Evolutionary conservation across 2,888 invertebrate genomes (phyloP).

Genomic region (Drosophila tripunctata): DNA sequence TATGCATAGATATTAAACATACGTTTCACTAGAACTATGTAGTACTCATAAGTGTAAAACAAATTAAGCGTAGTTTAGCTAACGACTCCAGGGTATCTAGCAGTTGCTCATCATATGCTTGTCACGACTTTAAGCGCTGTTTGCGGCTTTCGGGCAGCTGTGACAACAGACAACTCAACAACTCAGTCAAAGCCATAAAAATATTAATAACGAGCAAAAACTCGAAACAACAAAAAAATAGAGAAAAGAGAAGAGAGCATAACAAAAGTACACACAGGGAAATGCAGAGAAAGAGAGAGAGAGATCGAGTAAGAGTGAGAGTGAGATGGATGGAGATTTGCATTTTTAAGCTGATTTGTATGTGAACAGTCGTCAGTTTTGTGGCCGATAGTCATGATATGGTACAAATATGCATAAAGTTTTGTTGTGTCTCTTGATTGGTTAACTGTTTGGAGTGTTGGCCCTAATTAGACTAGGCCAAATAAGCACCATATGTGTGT

Average conservation of each 20-base stretch:
- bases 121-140: slow-evolving; percentile 10
- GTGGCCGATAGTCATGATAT: slow-evolving; percentile 10
- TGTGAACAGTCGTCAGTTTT: slow-evolving; percentile 25
- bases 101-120: background rate
- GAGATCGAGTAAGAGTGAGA: background rate
- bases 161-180: slow-evolving; percentile 33
- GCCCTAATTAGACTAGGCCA: slow-evolving; percentile 35
- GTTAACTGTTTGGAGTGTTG: slow-evolving; percentile 36
- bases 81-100: background rate
- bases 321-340: slow-evolving; percentile 30
- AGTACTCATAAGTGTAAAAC: too few relatives aligned
- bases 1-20: background rate
- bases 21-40: background rate
- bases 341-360: slow-evolving; percentile 54
- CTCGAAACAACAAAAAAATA: slow-evolving; percentile 14
- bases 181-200: slow-evolving; percentile 45
- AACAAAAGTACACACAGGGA: background rate
- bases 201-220: slow-evolving; percentile 50
- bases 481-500: slow-evolving; percentile 15
- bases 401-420: background rate
- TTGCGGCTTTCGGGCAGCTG: slow-evolving; percentile 38
- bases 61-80: background rate
- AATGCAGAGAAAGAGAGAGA: background rate
- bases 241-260: slow-evolving; percentile 1
- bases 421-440: slow-evolving; percentile 17